Conservation (phyloP, 2,113 vertebrate genomes). For the Pedionomus torquatus region DNA sequence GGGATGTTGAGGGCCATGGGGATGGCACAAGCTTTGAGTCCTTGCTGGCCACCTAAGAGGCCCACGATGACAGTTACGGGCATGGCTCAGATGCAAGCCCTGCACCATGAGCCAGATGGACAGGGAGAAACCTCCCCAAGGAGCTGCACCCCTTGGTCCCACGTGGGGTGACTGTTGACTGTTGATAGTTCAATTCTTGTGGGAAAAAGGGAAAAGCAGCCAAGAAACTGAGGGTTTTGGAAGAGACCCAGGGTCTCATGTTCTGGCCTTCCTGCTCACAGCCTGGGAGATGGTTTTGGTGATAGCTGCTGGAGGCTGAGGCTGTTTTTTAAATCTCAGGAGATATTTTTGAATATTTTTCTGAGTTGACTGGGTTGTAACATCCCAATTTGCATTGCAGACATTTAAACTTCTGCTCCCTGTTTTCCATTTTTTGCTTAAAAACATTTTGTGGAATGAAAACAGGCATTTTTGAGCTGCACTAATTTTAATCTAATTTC, state of each 20-base stretch:
- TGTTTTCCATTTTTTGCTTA: not conserved
- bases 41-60: not conserved
- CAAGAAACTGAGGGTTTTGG: not conserved
- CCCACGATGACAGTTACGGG: not conserved
- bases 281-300: not conserved
- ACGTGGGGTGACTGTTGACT: not conserved
- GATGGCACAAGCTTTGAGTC: not conserved
- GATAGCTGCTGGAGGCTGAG: not conserved
- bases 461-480: not conserved
- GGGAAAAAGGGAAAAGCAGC: not conserved
- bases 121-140: not conserved
- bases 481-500: conserved; percentile 54
- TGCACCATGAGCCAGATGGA: not conserved
- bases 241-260: not conserved
- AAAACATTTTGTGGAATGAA: not conserved
- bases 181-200: not conserved
- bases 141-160: not conserved
- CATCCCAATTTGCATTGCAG: not conserved
- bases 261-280: not conserved
- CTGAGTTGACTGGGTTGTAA: not conserved
- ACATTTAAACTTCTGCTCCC: not conserved
- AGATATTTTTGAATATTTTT: not conserved
- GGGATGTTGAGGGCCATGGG: no score
- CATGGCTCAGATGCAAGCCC: accelerated
- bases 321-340: not conserved